Conservation (phyloP, 2,113 vertebrate genomes). For the Monopterus albus region DNA sequence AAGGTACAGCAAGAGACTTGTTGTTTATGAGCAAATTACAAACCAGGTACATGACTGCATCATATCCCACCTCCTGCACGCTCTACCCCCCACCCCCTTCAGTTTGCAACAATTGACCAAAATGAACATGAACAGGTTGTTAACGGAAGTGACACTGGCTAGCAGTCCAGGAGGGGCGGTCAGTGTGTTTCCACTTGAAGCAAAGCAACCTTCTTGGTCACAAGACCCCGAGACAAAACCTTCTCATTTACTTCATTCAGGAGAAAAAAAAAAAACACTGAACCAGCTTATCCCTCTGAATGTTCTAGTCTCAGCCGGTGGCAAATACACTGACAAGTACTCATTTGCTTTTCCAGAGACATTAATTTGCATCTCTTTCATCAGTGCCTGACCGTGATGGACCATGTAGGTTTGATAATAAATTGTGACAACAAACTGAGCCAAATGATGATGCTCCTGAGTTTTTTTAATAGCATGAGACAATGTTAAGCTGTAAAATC, state of each 20-base stretch:
- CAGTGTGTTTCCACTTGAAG: conserved; percentile 12
- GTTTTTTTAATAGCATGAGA: conserved; percentile 30
- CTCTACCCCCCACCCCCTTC: too few relatives aligned
- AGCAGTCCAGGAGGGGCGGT: not conserved
- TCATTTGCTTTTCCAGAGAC: conserved; percentile 15
- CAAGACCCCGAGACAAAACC: not conserved
- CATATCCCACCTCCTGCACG: too few relatives aligned
- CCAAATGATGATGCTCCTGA: conserved; percentile 12
- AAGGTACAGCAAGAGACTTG: too few relatives aligned
- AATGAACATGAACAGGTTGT: conserved; percentile 18
- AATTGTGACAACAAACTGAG: conserved; percentile 17
- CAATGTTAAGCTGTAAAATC: conserved; percentile 51
- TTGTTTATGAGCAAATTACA: too few relatives aligned
- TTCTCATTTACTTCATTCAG: conserved; percentile 27
- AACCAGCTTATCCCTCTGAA: not conserved
- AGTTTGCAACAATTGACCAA: conserved; percentile 18
- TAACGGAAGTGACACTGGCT: conserved; percentile 23
- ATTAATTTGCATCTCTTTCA: conserved; percentile 46
- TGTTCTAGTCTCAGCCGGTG: not conserved
- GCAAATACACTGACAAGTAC: conserved; percentile 21
- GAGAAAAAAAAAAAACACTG: not conserved
- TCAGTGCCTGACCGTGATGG: conserved; percentile 25
- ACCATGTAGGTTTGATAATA: conserved; percentile 21
- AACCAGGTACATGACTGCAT: too few relatives aligned
- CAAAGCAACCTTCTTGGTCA: not conserved